Base-by-base conservation (phyloP, 1,140 invertebrate species). In the Cepaea nemoralis region DNA sequence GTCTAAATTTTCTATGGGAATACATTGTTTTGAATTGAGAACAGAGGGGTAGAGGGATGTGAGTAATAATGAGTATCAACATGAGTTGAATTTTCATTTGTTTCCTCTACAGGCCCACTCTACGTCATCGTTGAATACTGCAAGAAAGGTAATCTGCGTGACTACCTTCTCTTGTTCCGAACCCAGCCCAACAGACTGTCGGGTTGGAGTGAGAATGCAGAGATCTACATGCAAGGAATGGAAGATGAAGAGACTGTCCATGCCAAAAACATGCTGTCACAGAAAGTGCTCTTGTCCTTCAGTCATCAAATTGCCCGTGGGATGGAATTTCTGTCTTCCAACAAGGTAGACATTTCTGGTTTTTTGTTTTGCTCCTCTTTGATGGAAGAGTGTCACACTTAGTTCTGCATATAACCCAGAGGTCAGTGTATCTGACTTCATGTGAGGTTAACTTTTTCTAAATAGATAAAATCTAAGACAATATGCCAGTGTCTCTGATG, bases 121-220 rank as follows among this genome's bases (percentile, higher is more conserved):
- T 98, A 95, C 91, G 97, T 99, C 0, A 95, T 99, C 22, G 97
- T 99, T 0, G 98, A 99, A 90, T 98, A 95, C 91, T 97, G 97
- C 0, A 95, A 96, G 0, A 94, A 98, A 88, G 98, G 98, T 39
- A 99, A 99, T 92, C 92, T 99, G 0, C 93, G 97, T 74, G 98
- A 99, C 89, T 99, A 98, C 91, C 92, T 99, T 0, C 93, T 98
- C 19, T 83, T 81, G 1, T 85, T 87, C 48, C 75, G 90, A 55
- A 88, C 89, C 5, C 78, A 67, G 22, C 79, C 83, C 19, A 82
- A 85, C 33, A 84, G 71, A 59, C 77, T 82, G 45, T 39, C 63
- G 0, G 45, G 45, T 3, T 80, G 67, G 78, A 71, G 69, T 39
- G 77, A 78, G 40, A 39, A 78, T 69, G 40, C n/a, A 14, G 77